Evolutionary conservation across 2,113 vertebrate genomes (phyloP).

Genomic region (Gallinago jamesoni): DNA sequence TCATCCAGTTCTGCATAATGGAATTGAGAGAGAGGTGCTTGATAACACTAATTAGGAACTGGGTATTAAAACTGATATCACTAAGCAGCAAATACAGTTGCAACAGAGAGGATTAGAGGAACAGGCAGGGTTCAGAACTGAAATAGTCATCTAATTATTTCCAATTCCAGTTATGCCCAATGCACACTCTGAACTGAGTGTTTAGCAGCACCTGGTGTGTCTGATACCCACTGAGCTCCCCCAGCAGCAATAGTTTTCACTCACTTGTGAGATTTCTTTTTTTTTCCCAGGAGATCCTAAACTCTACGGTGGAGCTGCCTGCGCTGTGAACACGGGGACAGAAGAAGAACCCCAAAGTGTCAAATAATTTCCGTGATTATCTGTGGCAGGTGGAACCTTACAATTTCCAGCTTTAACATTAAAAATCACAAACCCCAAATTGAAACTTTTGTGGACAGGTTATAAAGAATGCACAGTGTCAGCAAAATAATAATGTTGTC

Average conservation of each 20-base stretch:
- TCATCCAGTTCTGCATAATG: constrained; percentile 14
- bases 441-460: neutral
- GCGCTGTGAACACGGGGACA: neutral
- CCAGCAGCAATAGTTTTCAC: neutral
- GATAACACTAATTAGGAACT: constrained; percentile 41
- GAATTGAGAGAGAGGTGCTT: neutral
- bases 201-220: neutral
- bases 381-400: neutral
- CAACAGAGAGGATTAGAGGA: constrained; percentile 33
- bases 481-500: neutral
- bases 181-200: neutral
- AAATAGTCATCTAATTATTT: constrained; percentile 35
- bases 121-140: neutral
- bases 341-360: neutral
- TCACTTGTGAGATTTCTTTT: neutral
- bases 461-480: neutral
- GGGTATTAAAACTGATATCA: constrained; percentile 5
- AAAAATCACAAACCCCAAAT: neutral
- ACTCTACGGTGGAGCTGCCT: neutral
- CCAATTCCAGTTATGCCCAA: neutral
- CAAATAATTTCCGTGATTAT: neutral
- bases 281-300: neutral
- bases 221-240: neutral
- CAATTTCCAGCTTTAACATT: neutral
- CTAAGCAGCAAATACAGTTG: constrained; percentile 8